phyloP scores from a whole-genome alignment of 2,888 invertebrate genomes.

The Teleiodes luculella region DNA sequence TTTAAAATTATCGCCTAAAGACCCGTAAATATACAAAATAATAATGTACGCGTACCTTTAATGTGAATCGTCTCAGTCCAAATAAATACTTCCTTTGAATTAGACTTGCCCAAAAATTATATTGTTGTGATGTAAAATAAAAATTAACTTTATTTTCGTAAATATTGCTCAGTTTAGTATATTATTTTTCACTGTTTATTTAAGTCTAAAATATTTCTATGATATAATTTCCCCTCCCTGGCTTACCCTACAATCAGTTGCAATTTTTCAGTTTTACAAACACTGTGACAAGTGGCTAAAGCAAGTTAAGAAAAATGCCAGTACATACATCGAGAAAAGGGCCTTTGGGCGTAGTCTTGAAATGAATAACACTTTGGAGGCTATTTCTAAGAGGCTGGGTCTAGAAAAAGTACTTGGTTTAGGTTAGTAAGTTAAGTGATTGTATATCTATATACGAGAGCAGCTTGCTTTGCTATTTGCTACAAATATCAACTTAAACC shows the following conservation, averaged over 20 bases:
- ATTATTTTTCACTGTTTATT: too few species aligned
- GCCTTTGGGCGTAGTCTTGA: conserved; percentile 74
- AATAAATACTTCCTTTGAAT: too few species aligned
- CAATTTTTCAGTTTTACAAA: conserved; percentile 86
- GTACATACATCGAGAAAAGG: conserved; percentile 76
- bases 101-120: too few species aligned
- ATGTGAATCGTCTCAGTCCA: too few species aligned
- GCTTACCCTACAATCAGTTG: conserved; percentile 46
- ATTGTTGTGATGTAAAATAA: too few species aligned
- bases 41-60: too few species aligned
- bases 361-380: conserved; percentile 77
- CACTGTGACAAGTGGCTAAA: conserved; percentile 84
- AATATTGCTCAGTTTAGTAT: too few species aligned
- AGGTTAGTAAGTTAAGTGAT: conserved; percentile 60
- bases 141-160: too few species aligned
- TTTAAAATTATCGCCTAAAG: too few species aligned
- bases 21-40: too few species aligned
- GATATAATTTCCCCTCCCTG: conserved; percentile 18
- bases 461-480: conserved; percentile 55
- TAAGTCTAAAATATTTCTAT: neutral
- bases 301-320: conserved; percentile 83
- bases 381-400: conserved; percentile 80
- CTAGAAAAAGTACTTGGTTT: conserved; percentile 69
- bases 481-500: too few species aligned
- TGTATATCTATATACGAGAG: conserved; percentile 22